phyloP scores from a whole-genome alignment of 2,888 invertebrate species.

The Lycaena phlaeas region DNA sequence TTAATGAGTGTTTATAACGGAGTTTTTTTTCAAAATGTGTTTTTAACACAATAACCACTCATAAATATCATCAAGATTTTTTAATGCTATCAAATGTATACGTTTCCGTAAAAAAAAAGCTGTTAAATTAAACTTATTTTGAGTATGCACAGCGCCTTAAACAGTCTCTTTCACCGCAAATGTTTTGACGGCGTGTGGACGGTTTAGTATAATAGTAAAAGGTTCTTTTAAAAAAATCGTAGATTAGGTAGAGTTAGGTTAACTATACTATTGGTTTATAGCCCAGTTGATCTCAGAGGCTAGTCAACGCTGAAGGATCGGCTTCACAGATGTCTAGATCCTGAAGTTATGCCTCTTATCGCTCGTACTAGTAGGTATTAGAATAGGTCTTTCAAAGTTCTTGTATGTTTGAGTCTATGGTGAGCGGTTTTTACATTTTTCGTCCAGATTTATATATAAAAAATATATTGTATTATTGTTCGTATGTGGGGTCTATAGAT shows the following conservation, averaged over 20 bases:
- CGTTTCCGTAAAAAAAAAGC: too few relatives aligned
- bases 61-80: too few relatives aligned
- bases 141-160: too few relatives aligned
- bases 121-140: too few relatives aligned
- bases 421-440: not conserved
- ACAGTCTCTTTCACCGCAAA: too few relatives aligned
- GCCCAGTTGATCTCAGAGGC: slow-evolving; percentile 7
- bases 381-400: not conserved
- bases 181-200: too few relatives aligned
- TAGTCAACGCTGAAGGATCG: too few relatives aligned
- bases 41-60: too few relatives aligned
- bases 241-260: slow-evolving; percentile 2
- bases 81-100: too few relatives aligned
- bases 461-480: not conserved
- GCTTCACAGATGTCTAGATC: not conserved
- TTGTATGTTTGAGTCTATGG: not conserved
- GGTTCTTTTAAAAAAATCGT: not conserved
- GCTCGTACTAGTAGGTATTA: not conserved
- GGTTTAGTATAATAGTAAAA: not conserved
- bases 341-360: not conserved
- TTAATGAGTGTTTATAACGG: too few relatives aligned
- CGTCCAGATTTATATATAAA: too few relatives aligned
- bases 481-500: slow-evolving; percentile 42
- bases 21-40: too few relatives aligned
- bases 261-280: not conserved